phyloP scores from a whole-genome alignment of 2,113 vertebrate species.

The Syngnathus scovelli region DNA sequence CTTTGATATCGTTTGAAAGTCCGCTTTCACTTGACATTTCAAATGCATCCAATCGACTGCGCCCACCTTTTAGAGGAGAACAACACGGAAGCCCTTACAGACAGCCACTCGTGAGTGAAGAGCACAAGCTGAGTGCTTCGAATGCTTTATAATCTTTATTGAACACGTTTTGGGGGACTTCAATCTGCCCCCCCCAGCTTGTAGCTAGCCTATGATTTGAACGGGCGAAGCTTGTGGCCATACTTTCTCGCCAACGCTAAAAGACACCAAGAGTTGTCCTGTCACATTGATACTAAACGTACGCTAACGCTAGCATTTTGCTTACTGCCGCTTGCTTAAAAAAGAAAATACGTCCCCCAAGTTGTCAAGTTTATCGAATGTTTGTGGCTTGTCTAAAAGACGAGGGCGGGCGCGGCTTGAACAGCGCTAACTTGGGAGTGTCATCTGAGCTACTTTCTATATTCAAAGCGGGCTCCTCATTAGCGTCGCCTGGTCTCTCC shows the following conservation, averaged over 20 bases:
- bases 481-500: neutral
- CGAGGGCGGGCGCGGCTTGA: neutral
- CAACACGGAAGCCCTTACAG: neutral
- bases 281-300: neutral
- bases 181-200: no score
- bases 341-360: neutral
- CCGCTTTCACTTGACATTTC: neutral
- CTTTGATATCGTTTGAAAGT: neutral
- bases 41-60: neutral
- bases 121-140: neutral
- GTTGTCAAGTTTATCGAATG: neutral
- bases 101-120: neutral
- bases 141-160: neutral
- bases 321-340: neutral
- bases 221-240: no score
- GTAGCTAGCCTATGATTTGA: no score
- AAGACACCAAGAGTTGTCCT: no score
- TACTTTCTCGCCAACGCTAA: no score
- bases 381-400: neutral
- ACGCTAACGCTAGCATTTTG: neutral
- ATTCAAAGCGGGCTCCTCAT: constrained; percentile 6
- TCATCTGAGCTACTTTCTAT: neutral
- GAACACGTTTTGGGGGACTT: neutral
- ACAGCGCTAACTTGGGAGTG: neutral
- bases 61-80: neutral